A percentile compares a stretch with the other conserved stretches of the same genome.
Conservation (phyloP, 2,888 invertebrate species). For the Dione vanillae region DNA sequence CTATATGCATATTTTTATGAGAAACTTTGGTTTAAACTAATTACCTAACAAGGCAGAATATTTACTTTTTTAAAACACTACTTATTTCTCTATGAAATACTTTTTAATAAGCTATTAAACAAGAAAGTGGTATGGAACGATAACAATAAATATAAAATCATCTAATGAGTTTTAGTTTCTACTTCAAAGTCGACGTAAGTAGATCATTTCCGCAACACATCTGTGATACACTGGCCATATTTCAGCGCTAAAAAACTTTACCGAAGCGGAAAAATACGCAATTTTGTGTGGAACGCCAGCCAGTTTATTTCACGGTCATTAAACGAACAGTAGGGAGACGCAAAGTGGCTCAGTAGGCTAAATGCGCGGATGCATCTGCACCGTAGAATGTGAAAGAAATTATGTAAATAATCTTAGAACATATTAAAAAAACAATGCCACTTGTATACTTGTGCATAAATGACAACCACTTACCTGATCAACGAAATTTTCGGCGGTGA, state of each 20-base stretch:
- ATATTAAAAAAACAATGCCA: slow-evolving; percentile 36
- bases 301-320: slow-evolving; percentile 63
- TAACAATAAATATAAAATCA: not conserved
- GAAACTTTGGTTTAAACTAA: not conserved
- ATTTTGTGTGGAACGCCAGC: slow-evolving; percentile 56
- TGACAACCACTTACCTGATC: slow-evolving; percentile 89
- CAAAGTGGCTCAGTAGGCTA: slow-evolving; percentile 69
- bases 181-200: slow-evolving; percentile 9
- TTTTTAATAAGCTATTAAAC: not conserved
- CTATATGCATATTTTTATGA: slow-evolving; percentile 14
- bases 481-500: slow-evolving; percentile 93
- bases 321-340: slow-evolving; percentile 47
- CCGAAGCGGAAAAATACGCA: slow-evolving; percentile 47
- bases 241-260: slow-evolving; percentile 42
- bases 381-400: slow-evolving; percentile 49
- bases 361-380: slow-evolving; percentile 57
- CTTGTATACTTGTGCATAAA: slow-evolving; percentile 24
- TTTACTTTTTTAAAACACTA: not conserved
- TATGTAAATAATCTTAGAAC: slow-evolving; percentile 12
- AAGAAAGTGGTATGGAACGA: not conserved
- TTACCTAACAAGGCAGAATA: not conserved
- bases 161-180: slow-evolving; percentile 17
- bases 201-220: not conserved
- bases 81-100: not conserved
- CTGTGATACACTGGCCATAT: slow-evolving; percentile 18